Evolutionary conservation across 2,888 invertebrate genomes (phyloP).

Genomic region (Lottia gigantea): DNA sequence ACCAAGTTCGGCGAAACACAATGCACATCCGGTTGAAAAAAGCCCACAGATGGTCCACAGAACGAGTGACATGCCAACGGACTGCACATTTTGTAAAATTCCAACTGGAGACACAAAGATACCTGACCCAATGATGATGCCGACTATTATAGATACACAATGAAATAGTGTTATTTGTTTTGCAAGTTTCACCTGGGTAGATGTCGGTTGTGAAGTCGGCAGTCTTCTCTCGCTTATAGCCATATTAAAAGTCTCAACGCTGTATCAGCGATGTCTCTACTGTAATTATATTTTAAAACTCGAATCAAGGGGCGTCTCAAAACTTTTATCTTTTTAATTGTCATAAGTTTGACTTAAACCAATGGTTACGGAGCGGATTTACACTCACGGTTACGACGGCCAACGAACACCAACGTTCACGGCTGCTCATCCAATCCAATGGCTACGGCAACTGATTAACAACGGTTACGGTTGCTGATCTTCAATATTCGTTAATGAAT

Average conservation of each 20-base stretch:
- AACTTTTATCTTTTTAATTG: too few relatives aligned
- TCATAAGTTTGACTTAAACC: too few relatives aligned
- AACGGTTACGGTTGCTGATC: too few relatives aligned
- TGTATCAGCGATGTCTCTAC: too few relatives aligned
- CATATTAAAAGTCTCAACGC: too few relatives aligned
- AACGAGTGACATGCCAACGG: conserved; percentile 78
- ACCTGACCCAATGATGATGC: conserved; percentile 93
- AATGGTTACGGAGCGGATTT: too few relatives aligned
- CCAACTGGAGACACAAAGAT: conserved; percentile 95
- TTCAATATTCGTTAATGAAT: too few relatives aligned
- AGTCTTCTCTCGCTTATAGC: too few relatives aligned
- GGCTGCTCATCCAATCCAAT: too few relatives aligned
- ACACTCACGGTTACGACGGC: neutral
- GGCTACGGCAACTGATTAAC: neutral
- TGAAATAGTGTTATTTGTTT: conserved; percentile 54
- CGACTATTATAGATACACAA: conserved; percentile 69
- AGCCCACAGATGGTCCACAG: conserved; percentile 91
- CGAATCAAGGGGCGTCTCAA: too few relatives aligned
- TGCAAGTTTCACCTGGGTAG: conserved; percentile 43
- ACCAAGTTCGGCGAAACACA: conserved; percentile 91
- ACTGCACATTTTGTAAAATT: conserved; percentile 84
- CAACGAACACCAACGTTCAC: neutral
- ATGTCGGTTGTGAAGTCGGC: neutral
- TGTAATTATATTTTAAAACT: too few relatives aligned
- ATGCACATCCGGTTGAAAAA: conserved; percentile 81